Evolutionary conservation across 1,140 invertebrate genomes (phyloP), one percentile per base, ranked within the genome.

Genomic region (Onthophagus taurus): DNA sequence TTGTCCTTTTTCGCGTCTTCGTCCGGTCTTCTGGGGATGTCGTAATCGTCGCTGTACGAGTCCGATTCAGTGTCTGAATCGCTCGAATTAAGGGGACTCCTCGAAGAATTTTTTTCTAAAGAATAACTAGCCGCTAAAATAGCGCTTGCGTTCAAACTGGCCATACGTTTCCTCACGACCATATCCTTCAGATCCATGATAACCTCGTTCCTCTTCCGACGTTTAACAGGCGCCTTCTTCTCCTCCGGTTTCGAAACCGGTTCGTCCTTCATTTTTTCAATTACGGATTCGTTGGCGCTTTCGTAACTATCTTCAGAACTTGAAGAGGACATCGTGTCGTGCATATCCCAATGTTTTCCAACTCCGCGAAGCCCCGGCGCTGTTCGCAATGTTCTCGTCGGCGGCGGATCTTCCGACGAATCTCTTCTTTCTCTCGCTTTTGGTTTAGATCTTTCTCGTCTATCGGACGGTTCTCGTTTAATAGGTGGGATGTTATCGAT

Each of bases 151-250:
- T 94, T 95, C 14, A 95, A 65, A 58, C 85, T 91, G 7, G 90
- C 90, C 89, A 94, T 92, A 18, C 90, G 72, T 59, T 91, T 92
- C 50, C 81, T 77, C 2, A 89, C 85, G 1, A 91, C 81, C 77
- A 89, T 87, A 51, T 87, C 85, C 55, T 87, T 86, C 31, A 89
- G 66, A 58, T 89, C 85, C 76, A 89, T 87, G 13, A 83, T 76
- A 19, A 85, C 71, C 57, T 84, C 81, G 34, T 76, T 75, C 49
- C 74, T 42, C 41, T 62, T 58, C 14, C 54, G 45, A 31, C 58
- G 41, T 35, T 68, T 53, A 36, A 59, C 58, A 11, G 49, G 31
- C n/a, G 45, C 31, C 39, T 47, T 50, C 21, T 45, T 52, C 12
- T 46, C 38, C 36, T 44, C 45, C n/a, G 46, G 41, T 13, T 50